phyloP scores from a whole-genome alignment of 2,888 invertebrate species.

The Drosophila differens region DNA sequence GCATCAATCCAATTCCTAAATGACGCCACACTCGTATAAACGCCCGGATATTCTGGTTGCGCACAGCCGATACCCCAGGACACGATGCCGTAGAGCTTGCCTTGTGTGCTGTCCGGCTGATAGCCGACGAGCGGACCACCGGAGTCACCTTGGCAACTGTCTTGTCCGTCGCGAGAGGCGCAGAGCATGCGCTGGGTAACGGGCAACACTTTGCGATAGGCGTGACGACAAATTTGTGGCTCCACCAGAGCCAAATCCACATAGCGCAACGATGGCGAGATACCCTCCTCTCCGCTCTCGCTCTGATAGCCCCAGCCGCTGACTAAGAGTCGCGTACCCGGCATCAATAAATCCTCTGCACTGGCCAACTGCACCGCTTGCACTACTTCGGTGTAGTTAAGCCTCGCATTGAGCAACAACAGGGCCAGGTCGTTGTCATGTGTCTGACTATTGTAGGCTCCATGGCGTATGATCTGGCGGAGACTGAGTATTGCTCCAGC shows the following conservation, averaged over 20 bases:
- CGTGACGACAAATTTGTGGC: conserved; percentile 50
- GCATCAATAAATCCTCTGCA: conserved; percentile 40
- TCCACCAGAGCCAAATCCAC: conserved; percentile 70
- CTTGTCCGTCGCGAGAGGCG: conserved; percentile 76
- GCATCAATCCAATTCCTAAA: conserved; percentile 78
- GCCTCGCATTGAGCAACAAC: conserved; percentile 66
- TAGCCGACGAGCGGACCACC: conserved; percentile 79
- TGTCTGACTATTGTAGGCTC: conserved; percentile 61
- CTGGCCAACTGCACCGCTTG: conserved; percentile 69
- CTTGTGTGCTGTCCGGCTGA: conserved; percentile 24
- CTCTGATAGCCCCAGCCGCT: conserved; percentile 80
- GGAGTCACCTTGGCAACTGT: conserved; percentile 82
- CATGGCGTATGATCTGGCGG: conserved; percentile 69
- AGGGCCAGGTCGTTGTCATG: conserved; percentile 79
- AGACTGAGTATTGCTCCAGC: conserved; percentile 74
- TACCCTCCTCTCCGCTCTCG: conserved; percentile 58
- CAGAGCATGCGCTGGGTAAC: conserved; percentile 79
- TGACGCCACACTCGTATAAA: conserved; percentile 70
- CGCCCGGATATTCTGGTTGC: conserved; percentile 76
- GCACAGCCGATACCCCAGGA: conserved; percentile 83
- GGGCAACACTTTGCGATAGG: conserved; percentile 70
- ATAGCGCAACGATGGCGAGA: conserved; percentile 66
- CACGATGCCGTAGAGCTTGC: conserved; percentile 77
- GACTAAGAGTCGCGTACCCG: conserved; percentile 59
- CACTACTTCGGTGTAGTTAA: conserved; percentile 62